Evolutionary conservation across 1,140 invertebrate genomes (phyloP).

Genomic region (Asobara japonica): DNA sequence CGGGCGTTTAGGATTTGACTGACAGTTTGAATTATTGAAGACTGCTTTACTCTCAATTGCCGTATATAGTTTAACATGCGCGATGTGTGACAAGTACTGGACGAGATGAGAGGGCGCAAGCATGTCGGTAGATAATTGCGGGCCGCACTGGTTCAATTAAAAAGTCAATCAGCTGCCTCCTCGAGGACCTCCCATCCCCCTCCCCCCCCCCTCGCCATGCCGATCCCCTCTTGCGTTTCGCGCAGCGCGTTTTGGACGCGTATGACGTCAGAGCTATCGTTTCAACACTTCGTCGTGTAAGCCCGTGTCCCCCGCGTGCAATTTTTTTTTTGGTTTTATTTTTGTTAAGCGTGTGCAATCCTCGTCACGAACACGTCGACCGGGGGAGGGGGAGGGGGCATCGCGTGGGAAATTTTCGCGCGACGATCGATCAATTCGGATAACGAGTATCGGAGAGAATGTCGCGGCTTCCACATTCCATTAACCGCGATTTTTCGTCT

Average conservation of each 20-base stretch:
- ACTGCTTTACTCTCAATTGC: neutral
- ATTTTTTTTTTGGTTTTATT: neutral
- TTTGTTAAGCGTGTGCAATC: too few relatives aligned
- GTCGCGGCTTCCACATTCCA: too few relatives aligned
- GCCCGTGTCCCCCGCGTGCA: neutral
- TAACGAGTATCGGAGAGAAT: too few relatives aligned
- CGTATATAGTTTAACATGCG: neutral
- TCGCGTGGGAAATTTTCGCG: too few relatives aligned
- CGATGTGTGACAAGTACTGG: neutral
- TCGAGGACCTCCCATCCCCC: too few relatives aligned
- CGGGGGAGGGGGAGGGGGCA: too few relatives aligned
- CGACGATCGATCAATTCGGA: too few relatives aligned
- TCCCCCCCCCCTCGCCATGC: too few relatives aligned
- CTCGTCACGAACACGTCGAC: too few relatives aligned
- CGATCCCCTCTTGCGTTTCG: too few relatives aligned
- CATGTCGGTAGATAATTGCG: slow-evolving; percentile 41
- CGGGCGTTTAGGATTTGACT: neutral
- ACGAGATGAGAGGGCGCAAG: slow-evolving; percentile 3
- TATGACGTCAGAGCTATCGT: neutral
- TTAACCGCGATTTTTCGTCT: too few relatives aligned
- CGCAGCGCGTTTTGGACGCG: too few relatives aligned
- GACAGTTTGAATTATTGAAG: neutral
- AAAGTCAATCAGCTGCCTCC: slow-evolving; percentile 55
- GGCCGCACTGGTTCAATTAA: slow-evolving; percentile 53
- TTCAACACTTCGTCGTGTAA: slow-evolving; percentile 4